phyloP scores from a whole-genome alignment of 2,888 invertebrate species.

The Teinopalpus imperialis region DNA sequence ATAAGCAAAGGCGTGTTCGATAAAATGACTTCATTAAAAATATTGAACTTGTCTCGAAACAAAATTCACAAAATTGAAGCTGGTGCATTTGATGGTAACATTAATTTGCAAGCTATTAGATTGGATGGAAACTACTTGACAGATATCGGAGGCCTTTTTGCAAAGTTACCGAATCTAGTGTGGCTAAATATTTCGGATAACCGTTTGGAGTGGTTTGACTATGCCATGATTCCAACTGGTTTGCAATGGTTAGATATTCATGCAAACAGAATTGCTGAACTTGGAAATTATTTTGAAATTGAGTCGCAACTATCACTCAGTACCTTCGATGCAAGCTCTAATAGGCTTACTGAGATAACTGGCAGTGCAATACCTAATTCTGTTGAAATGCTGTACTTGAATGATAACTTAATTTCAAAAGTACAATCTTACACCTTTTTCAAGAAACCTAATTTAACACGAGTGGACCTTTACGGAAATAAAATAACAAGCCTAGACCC shows the following conservation, averaged over 20 bases:
- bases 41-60: conserved; percentile 91
- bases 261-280: conserved; percentile 90
- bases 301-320: conserved; percentile 89
- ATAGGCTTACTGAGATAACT: conserved; percentile 90
- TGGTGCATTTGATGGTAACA: conserved; percentile 89
- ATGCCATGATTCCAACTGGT: conserved; percentile 91
- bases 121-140: conserved; percentile 91
- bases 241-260: conserved; percentile 93
- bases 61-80: conserved; percentile 90
- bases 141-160: conserved; percentile 90
- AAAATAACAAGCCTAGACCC: conserved; percentile 89
- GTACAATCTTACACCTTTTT: conserved; percentile 94
- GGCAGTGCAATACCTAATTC: conserved; percentile 92
- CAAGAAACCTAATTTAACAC: conserved; percentile 91
- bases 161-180: conserved; percentile 89
- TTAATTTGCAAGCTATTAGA: conserved; percentile 90
- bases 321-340: conserved; percentile 91
- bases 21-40: conserved; percentile 89
- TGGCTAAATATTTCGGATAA: conserved; percentile 95
- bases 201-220: conserved; percentile 91
- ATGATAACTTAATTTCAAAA: conserved; percentile 90
- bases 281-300: conserved; percentile 92
- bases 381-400: conserved; percentile 89
- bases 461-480: conserved; percentile 91
- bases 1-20: conserved; percentile 90